A percentile compares a stretch with the other conserved stretches of the same genome.
These are phyloP conservation scores for Philopotamus ludificatus DNA, from an alignment of 1,140 invertebrate genomes.

Conservation along the genomic window DNA sequence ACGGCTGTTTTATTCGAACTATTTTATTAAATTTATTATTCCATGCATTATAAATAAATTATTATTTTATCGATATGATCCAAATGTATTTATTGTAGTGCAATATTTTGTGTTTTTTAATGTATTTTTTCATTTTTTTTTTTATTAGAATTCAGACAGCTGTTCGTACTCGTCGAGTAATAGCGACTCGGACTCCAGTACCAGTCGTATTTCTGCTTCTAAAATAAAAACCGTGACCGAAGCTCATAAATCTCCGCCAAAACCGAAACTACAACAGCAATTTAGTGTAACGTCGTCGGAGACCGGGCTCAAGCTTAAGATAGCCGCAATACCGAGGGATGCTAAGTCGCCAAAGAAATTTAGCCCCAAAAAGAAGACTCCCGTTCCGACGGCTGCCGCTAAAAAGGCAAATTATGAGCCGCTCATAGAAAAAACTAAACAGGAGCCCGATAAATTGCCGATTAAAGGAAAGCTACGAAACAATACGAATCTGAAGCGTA, in stretches of 20 bases:
- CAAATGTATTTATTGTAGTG: no score
- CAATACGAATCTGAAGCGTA: slow-evolving; percentile 25
- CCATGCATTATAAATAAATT: not conserved
- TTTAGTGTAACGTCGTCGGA: slow-evolving; percentile 41
- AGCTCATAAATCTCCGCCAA: slow-evolving; percentile 1
- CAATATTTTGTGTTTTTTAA: no score
- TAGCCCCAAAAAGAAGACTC: slow-evolving; percentile 28
- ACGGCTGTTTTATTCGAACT: no score
- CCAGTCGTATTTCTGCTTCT: slow-evolving; percentile 21
- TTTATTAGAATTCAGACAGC: slow-evolving; percentile 36
- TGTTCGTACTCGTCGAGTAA: slow-evolving; percentile 31
- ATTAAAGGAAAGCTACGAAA: slow-evolving; percentile 10
- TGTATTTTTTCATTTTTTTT: slow-evolving; percentile 5
- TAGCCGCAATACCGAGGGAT: slow-evolving; percentile 36
- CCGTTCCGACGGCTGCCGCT: slow-evolving; percentile 35
- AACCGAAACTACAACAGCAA: slow-evolving; percentile 34
- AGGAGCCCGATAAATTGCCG: slow-evolving; percentile 16
- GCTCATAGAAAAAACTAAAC: slow-evolving; percentile 20
- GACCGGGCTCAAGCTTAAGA: slow-evolving; percentile 36
- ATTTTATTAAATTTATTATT: not conserved
- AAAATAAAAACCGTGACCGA: slow-evolving; percentile 7
- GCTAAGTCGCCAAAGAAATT: slow-evolving; percentile 12
- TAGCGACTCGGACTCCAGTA: slow-evolving; percentile 34
- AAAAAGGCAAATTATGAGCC: slow-evolving; percentile 34
- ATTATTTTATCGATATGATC: no score